Base-by-base conservation (phyloP, 2,113 vertebrate species). In the Oreochromis niloticus region DNA sequence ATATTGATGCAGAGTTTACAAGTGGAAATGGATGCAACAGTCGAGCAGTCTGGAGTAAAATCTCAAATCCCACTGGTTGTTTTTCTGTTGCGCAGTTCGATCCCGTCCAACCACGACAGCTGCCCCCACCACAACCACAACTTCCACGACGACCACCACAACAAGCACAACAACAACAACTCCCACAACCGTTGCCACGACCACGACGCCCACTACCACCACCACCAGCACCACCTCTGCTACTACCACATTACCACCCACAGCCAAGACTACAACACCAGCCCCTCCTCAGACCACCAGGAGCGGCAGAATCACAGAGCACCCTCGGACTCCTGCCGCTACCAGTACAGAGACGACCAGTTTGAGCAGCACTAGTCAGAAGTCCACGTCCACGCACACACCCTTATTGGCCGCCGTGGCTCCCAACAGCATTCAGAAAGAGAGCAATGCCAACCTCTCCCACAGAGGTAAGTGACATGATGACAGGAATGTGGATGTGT, bases 391-490 rank as follows among this genome's bases (percentile, higher is more conserved):
- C 94, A 85, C 94, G 52, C 92, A 86, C 86, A 94, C 93, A 0
- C 91, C 94, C 6, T 32, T 92, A 13, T 12, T 94, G 46, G 80
- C 82, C 54, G 88, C 94, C 1, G 39, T 85, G 78, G 88, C 85
- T 11, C 94, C 95, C 9, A 96, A 96, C 89, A 93, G 94, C 80
- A 94, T 96, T 79, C 97, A 97, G 84, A 97, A 96, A 27, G 97
- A 97, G 86, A 97, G 90, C 89, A 95, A 98, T 87, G 97, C 93
- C 93, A 99, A 98, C 94, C 96, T 98, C 55, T 98, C 98, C 39
- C 98, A 98, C 90, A 97, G 97, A 93, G 98, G 98, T 99, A 96
- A 97, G 97, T 85, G 88, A 86, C 52, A 19, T 10, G 59, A 50
- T 78, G 50, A 27, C n/a, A 50, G 56, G 50, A 63, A 34, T 52